phyloP scores from a whole-genome alignment of 2,113 vertebrate species.

The Clarias batrachus region DNA sequence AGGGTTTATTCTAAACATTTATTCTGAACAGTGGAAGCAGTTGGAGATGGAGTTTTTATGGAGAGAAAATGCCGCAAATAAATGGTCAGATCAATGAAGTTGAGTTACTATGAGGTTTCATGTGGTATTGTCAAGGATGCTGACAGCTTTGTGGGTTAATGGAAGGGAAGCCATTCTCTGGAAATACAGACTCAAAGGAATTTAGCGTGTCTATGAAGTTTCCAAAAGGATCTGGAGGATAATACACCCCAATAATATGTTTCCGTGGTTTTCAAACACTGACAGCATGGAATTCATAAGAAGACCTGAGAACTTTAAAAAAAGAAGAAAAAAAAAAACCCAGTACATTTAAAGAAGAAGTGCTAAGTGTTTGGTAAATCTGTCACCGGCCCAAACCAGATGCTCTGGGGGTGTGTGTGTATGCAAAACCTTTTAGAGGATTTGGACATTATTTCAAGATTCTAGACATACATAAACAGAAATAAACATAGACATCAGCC shows the following conservation, averaged over 20 bases:
- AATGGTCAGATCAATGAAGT: background rate
- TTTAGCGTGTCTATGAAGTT: background rate
- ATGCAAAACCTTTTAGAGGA: background rate
- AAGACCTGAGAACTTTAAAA: background rate
- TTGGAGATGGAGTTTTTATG: background rate
- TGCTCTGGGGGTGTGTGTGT: background rate
- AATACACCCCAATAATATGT: background rate
- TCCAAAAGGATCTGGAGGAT: background rate
- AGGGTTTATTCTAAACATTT: background rate
- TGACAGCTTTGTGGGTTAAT: background rate
- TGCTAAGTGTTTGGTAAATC: background rate
- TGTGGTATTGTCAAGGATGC: background rate
- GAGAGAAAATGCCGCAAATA: background rate
- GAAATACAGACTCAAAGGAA: background rate
- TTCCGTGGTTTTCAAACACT: background rate
- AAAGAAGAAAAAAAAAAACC: background rate
- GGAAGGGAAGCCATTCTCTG: background rate
- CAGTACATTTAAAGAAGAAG: background rate
- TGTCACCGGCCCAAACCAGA: background rate
- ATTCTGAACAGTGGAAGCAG: background rate
- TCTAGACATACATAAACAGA: background rate
- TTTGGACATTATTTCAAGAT: background rate
- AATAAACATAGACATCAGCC: background rate
- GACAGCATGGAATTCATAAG: background rate
- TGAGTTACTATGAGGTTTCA: background rate